Percentiles rank a stretch among this genome's conserved stretches.
Conservation (phyloP, 2,113 vertebrate species). For the Mesocricetus auratus region DNA sequence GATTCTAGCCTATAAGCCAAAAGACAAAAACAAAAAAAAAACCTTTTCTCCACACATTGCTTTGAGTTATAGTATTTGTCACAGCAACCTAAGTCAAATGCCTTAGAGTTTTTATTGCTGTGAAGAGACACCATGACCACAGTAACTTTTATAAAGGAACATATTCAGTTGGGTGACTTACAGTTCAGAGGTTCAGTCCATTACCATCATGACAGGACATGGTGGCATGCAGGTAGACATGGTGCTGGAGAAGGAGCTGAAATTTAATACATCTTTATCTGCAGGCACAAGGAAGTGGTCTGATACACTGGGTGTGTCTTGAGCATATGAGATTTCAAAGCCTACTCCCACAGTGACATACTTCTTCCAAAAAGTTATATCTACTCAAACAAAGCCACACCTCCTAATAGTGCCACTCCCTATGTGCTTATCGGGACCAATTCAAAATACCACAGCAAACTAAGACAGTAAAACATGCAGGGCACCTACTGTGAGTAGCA, state of each 20-base stretch:
- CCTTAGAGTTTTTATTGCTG: neutral
- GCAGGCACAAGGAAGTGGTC: neutral
- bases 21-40: neutral
- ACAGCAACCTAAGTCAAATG: neutral
- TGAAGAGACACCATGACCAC: neutral
- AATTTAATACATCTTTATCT: neutral
- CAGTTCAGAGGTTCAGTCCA: neutral
- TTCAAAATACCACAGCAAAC: neutral
- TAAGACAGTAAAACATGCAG: too few species aligned
- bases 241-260: neutral
- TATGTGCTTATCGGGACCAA: neutral
- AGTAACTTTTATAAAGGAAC: neutral
- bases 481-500: neutral
- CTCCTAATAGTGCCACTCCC: neutral
- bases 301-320: neutral
- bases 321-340: neutral
- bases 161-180: neutral
- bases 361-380: neutral
- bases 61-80: neutral
- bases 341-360: neutral
- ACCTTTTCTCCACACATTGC: neutral
- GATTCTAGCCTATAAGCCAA: neutral
- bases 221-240: neutral
- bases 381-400: neutral
- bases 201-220: neutral